Evolutionary conservation across 2,113 vertebrate species (phyloP).

Genomic region (Pelecanus crispus): DNA sequence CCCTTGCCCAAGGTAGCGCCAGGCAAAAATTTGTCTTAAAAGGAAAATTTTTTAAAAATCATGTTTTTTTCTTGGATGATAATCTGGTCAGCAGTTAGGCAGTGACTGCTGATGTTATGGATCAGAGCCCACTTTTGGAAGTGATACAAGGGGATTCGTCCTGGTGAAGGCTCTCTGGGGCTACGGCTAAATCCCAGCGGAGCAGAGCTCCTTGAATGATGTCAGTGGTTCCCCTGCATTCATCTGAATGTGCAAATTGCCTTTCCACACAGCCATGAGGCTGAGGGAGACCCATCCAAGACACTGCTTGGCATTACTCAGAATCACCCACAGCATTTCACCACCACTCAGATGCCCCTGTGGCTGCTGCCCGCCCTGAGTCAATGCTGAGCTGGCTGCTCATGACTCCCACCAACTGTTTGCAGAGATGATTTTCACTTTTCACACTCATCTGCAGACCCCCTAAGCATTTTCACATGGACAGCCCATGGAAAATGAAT

Average conservation of each 20-base stretch:
- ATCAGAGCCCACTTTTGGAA: neutral
- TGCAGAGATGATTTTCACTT: neutral
- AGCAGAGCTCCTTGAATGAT: neutral
- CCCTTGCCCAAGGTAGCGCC: neutral
- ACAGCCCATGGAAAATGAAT: neutral
- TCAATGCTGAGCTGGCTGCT: neutral
- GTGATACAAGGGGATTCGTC: neutral
- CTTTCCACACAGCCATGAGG: fast-evolving
- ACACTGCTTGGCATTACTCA: fast-evolving
- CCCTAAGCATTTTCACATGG: neutral
- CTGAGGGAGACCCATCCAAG: neutral
- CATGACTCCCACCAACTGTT: neutral
- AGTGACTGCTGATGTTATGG: neutral
- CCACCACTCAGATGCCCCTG: neutral
- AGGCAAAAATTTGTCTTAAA: neutral
- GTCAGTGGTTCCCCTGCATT: neutral
- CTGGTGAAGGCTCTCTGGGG: neutral
- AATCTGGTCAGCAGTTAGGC: neutral
- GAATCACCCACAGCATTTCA: fast-evolving
- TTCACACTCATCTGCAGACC: neutral
- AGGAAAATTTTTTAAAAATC: neutral
- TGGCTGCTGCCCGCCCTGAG: neutral
- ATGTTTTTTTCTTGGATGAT: neutral
- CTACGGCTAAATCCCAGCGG: fast-evolving
- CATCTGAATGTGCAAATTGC: fast-evolving